Evolutionary conservation across 92 coral and sea anemone species (phyloP).

Genomic region (Anthopleura xanthogrammica): DNA sequence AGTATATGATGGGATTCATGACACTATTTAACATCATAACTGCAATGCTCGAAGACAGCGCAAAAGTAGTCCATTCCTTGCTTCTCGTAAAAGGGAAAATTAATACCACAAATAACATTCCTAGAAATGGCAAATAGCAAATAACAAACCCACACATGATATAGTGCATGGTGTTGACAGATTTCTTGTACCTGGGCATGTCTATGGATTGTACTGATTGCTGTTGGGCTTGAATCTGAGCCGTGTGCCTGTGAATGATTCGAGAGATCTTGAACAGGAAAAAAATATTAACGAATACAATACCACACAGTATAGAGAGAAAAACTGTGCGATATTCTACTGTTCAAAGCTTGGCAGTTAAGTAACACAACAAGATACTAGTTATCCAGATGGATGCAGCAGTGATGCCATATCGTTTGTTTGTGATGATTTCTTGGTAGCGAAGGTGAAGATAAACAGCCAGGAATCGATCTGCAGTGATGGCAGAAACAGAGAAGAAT

Average conservation of each 20-base stretch:
- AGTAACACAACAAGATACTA: background rate
- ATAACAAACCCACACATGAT: slow-evolving; percentile 7
- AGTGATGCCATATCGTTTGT: background rate
- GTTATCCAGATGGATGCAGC: background rate
- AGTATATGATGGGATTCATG: background rate
- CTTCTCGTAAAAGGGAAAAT: background rate
- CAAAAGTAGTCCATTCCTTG: background rate
- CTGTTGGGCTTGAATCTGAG: slow-evolving; percentile 15
- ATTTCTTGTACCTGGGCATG: slow-evolving; percentile 12
- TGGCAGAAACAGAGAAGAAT: background rate
- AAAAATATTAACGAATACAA: background rate
- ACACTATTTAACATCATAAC: background rate
- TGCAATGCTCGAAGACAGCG: background rate
- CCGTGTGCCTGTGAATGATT: background rate
- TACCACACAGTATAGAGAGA: background rate
- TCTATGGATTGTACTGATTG: slow-evolving; percentile 1
- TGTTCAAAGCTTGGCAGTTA: background rate
- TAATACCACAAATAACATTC: background rate
- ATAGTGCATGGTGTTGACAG: slow-evolving; percentile 23
- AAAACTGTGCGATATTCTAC: background rate
- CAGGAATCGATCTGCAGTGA: background rate
- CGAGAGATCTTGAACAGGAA: background rate
- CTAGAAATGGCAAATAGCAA: background rate
- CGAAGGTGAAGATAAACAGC: background rate
- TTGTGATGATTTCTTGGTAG: background rate